Percentiles rank a stretch among this genome's conserved stretches.
Conservation (phyloP, 2,797 vertebrate genomes). For the Sebastes goodei region DNA sequence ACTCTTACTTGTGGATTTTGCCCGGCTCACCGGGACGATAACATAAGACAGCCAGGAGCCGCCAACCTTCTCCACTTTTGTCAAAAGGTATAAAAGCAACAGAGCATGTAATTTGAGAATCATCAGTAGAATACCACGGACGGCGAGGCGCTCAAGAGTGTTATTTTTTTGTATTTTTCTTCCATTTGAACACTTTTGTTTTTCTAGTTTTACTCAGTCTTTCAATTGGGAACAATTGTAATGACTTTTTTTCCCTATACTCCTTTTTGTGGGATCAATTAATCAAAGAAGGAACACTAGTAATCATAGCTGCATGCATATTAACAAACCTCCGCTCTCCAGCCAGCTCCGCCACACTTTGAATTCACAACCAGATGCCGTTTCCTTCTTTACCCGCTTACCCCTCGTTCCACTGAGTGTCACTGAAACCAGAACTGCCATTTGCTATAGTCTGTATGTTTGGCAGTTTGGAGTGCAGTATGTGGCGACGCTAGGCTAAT, state of each 20-base stretch:
- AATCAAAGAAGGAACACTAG: slow-evolving; percentile 1
- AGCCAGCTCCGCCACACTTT: slow-evolving; percentile 2
- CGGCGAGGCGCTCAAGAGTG: neutral
- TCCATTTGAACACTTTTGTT: neutral
- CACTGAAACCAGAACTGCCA: slow-evolving; percentile 41
- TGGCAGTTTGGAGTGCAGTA: slow-evolving; percentile 25
- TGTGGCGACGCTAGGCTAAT: slow-evolving; percentile 59
- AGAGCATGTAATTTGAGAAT: slow-evolving; percentile 43
- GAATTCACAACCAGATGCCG: slow-evolving; percentile 42
- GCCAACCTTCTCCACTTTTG: slow-evolving; percentile 17
- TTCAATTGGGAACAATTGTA: neutral
- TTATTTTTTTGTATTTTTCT: neutral
- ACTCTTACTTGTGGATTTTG: slow-evolving; percentile 51
- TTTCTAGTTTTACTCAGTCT: neutral
- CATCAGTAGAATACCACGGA: neutral
- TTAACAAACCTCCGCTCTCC: neutral
- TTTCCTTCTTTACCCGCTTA: neutral
- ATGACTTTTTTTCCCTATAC: neutral
- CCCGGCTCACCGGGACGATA: slow-evolving; percentile 26
- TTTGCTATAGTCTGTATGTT: slow-evolving; percentile 40
- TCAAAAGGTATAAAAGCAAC: slow-evolving; percentile 35
- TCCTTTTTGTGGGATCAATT: neutral
- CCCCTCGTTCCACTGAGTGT: slow-evolving; percentile 24
- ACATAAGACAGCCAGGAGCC: slow-evolving; percentile 29
- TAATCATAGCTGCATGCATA: slow-evolving; percentile 14